A percentile compares a stretch with the other conserved stretches of the same genome.
Conservation (phyloP, 2,113 vertebrate species). For the Ivindomyrus marchei region DNA sequence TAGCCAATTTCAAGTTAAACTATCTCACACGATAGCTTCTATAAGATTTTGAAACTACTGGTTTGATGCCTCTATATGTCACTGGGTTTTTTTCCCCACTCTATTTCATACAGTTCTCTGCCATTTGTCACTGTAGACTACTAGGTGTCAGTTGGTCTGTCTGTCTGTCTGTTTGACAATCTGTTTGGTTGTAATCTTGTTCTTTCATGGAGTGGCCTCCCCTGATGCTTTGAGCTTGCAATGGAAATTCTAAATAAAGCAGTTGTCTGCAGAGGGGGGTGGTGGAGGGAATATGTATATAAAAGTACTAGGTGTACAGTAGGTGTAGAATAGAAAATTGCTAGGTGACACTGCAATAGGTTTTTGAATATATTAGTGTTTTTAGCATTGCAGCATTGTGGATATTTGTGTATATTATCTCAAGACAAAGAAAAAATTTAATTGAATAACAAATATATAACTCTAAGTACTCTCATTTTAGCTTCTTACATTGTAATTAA, state of each 20-base stretch:
- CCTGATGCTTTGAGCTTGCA: too few species aligned
- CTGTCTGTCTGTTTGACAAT: too few species aligned
- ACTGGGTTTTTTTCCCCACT: background rate
- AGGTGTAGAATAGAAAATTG: background rate
- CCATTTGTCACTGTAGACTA: background rate
- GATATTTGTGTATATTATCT: background rate
- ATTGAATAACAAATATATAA: background rate
- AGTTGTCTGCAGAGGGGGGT: too few species aligned
- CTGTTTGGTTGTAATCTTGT: too few species aligned
- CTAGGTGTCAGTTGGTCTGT: too few species aligned
- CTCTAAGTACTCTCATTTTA: background rate
- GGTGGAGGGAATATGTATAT: too few species aligned
- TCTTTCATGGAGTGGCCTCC: too few species aligned
- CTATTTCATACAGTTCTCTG: background rate
- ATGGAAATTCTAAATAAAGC: too few species aligned
- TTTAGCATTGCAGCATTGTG: background rate
- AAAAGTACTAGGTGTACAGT: background rate
- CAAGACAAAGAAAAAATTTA: background rate
- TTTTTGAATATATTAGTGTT: background rate
- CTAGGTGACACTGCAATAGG: background rate
- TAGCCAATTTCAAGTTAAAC: background rate
- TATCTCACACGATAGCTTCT: background rate
- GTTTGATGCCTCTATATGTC: background rate
- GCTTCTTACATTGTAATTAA: background rate
- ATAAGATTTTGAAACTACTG: background rate